Percentiles rank a stretch among this genome's conserved stretches.
Evolutionary conservation across 2,888 invertebrate species (phyloP).

Genomic region (Sussaba pulchella): DNA sequence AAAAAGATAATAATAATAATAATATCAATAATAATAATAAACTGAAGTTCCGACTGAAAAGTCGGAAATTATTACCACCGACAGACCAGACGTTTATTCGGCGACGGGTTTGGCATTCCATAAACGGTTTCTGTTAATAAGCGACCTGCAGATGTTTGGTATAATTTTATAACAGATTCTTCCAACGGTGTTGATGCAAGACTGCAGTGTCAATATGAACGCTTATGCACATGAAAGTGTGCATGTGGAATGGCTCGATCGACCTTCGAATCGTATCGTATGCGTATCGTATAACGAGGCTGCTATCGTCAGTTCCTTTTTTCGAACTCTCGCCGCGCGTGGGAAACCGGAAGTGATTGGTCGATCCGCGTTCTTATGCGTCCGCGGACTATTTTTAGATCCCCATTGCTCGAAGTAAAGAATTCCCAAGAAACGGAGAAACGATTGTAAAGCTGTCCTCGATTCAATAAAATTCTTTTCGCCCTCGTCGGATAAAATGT

Average conservation of each 20-base stretch:
- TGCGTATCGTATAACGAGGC: conserved; percentile 13
- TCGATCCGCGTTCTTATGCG: conserved; percentile 5
- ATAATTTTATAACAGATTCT: too few species aligned
- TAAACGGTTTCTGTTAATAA: too few species aligned
- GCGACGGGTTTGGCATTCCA: too few species aligned
- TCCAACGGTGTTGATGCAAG: background rate
- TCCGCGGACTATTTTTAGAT: conserved; percentile 20
- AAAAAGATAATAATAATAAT: too few species aligned
- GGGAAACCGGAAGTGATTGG: conserved; percentile 62
- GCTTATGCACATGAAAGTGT: background rate
- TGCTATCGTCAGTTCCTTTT: conserved; percentile 33
- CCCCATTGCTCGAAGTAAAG: conserved; percentile 32
- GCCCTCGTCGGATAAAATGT: background rate
- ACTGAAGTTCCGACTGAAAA: too few species aligned
- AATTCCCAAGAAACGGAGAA: background rate
- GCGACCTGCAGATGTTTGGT: too few species aligned
- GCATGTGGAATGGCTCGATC: conserved; percentile 30
- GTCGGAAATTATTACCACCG: too few species aligned
- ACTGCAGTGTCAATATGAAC: conserved; percentile 11
- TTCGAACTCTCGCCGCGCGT: conserved; percentile 51
- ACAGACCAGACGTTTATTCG: too few species aligned
- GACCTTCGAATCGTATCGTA: conserved; percentile 42
- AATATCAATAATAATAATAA: too few species aligned
- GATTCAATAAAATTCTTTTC: conserved; percentile 22
- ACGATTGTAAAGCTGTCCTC: conserved; percentile 1